Evolutionary conservation across 2,797 vertebrate genomes (phyloP), one percentile per base, ranked within the genome.

Genomic region (Glyptemys insculpta): DNA sequence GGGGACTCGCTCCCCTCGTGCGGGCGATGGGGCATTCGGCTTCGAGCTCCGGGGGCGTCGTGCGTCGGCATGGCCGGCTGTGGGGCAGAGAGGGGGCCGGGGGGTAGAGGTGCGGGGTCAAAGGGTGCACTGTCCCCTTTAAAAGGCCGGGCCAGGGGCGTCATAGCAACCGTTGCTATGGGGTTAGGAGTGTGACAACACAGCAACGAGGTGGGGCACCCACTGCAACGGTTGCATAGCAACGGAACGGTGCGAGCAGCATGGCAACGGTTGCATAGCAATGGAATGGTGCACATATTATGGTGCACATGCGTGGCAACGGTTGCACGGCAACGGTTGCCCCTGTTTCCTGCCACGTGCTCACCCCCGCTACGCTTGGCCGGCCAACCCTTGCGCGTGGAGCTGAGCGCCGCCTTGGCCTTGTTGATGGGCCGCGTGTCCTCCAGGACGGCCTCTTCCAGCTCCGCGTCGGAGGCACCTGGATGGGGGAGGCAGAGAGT

Each of bases 361-460:
- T 95, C 91, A 97, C 97, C 97, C 59, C 31, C 34, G 76, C 1
- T 53, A 65, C 80, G 90, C 31, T 14, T 23, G 86, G 95, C 83
- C 52, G n/a, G 41, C 97, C 97, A 97, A 29, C 93, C 92, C 16
- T 74, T 90, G 68, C 87, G 89, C 1, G 8, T 62, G 54, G 50
- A 83, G 79, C 80, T 15, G n/a, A 72, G 92, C 27, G 50, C 59
- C 1, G 11, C 79, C 80, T 78, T 86, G 5, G 95, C 91, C 81
- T 91, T 96, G 34, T 87, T 91, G 52, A 65, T 34, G 59, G 89
- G 85, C 15, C 1, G 83, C 53, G 91, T 86, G 44, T 98, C 95
- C 81, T 97, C 97, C 89, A 97, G 29, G 7, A 89, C 91, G 31
- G 96, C 92, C 89, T 97, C 95, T 74, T 98, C 97, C 41, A 98